phyloP scores from a whole-genome alignment of 2,888 invertebrate species.

The Penaeus monodon region DNA sequence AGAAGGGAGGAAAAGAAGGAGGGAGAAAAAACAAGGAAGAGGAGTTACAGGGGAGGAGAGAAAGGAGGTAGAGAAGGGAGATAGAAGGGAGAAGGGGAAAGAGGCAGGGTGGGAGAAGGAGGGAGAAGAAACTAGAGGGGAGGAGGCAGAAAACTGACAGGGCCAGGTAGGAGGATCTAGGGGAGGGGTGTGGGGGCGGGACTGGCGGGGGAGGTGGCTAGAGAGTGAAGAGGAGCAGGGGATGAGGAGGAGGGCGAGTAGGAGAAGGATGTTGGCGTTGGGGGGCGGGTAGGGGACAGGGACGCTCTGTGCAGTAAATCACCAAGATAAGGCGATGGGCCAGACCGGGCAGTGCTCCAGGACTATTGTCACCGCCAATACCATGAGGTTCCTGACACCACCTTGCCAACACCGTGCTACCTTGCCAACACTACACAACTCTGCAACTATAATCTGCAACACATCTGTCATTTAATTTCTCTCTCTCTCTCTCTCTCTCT shows the following conservation, averaged over 20 bases:
- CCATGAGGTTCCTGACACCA: neutral
- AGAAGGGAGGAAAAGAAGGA: neutral
- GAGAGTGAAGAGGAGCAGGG: neutral
- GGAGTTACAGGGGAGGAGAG: neutral
- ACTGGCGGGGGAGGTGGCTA: neutral
- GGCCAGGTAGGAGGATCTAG: neutral
- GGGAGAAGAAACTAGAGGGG: neutral
- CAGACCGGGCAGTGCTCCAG: slow-evolving; percentile 2
- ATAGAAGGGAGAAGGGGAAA: neutral
- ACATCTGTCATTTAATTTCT: neutral
- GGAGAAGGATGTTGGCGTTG: neutral
- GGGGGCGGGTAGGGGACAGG: neutral
- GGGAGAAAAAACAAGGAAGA: neutral
- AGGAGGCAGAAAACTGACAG: neutral
- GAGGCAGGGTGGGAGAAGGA: no score
- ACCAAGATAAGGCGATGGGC: slow-evolving; percentile 32
- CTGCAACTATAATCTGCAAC: no score
- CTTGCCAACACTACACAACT: no score
- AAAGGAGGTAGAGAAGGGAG: neutral
- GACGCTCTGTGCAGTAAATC: slow-evolving; percentile 29
- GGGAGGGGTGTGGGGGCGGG: neutral
- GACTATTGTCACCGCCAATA: neutral
- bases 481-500: slow-evolving; percentile 30
- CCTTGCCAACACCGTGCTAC: neutral
- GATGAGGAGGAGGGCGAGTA: neutral